Base-by-base conservation (phyloP, 1,140 invertebrate genomes). In the Chironomus tepperi region DNA sequence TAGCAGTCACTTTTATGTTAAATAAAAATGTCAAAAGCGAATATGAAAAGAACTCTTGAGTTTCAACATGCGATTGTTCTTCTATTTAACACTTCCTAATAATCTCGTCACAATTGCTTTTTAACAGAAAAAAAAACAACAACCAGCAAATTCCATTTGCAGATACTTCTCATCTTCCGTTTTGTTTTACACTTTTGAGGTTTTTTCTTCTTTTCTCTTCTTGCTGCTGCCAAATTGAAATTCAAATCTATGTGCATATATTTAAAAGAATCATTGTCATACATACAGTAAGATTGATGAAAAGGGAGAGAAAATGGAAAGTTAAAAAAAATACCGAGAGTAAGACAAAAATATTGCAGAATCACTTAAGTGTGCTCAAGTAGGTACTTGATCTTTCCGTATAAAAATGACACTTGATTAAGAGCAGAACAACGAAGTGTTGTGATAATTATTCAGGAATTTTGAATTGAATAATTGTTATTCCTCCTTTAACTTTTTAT, bases 201-300 rank as follows among this genome's bases (percentile, higher is more conserved):
- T 2, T 15, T 47, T 15, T 47, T 47, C 8, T 47, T 47, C 43
- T 47, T 8, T 57, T 57, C 47, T 15, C 47, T 12, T 57, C 47
- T 57, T 57, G 47, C 9, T 57, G 5, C n/a, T 34, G 24, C 24
- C 24, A 34, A 57, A 57, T 57, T 57, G 47, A 57, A 57, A 57
- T 57, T 57, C 47, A 57, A 57, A 57, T 57, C 47, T 57, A 57
- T 57, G 47, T 57, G 47, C 47, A 57, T 57, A 57, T n/a, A 57
- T 57, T 57, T 57, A n/a, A 57, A 57, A n/a, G 47, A 57, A 57
- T 57, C 47, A 57, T 57, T 57, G 47, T 57, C 47, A 57, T 57
- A 57, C n/a, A 57, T 57, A 57, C 47, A 34, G 24, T 34, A 34
- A 34, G 24, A 34, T 34, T 34, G 24, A 34, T 15, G 47, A 57